phyloP scores from a whole-genome alignment of 2,888 invertebrate species.

The Fragum whitleyi region DNA sequence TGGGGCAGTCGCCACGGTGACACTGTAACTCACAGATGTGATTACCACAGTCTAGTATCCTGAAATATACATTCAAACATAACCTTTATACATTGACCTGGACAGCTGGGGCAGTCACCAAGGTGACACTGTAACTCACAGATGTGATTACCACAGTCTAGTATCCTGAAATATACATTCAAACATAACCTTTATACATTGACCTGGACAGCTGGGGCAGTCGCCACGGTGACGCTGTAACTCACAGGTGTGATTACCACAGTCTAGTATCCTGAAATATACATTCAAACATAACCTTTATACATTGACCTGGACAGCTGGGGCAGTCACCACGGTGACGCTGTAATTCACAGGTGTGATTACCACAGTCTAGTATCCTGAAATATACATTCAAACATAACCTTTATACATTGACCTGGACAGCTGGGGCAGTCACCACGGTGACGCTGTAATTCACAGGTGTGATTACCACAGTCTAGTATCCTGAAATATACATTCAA shows the following conservation, averaged over 20 bases:
- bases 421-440: conserved; percentile 89
- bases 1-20: conserved; percentile 89
- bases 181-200: too few species aligned
- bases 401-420: too few species aligned
- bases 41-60: conserved; percentile 85
- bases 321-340: conserved; percentile 91
- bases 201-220: conserved; percentile 89
- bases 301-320: conserved; percentile 87
- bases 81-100: conserved; percentile 80
- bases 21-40: conserved; percentile 90
- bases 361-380: conserved; percentile 83
- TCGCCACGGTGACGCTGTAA: conserved; percentile 89
- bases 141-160: conserved; percentile 88
- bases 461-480: conserved; percentile 88
- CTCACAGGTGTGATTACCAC: conserved; percentile 89
- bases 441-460: conserved; percentile 90
- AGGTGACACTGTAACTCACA: conserved; percentile 90
- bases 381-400: too few species aligned
- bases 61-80: conserved; percentile 43
- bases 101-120: conserved; percentile 89
- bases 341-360: conserved; percentile 89
- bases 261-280: conserved; percentile 78
- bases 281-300: neutral
- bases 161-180: conserved; percentile 66
- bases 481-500: conserved; percentile 72